Evolutionary conservation across 2,113 vertebrate genomes (phyloP).

Genomic region (Sisor rabdophorus): DNA sequence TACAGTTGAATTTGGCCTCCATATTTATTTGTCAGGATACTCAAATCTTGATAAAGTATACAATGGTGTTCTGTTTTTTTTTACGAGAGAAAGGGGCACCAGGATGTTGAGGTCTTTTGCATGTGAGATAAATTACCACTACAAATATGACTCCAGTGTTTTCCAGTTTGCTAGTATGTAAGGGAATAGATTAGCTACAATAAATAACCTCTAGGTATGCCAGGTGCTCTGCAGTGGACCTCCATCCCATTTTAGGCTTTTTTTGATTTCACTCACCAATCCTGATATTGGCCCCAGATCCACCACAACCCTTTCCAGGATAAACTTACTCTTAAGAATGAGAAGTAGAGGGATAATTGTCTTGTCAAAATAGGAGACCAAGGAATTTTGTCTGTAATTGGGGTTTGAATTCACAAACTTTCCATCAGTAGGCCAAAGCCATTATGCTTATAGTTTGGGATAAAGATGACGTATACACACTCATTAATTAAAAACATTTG

Average conservation of each 20-base stretch:
- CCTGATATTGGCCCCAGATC: neutral
- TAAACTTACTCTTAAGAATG: neutral
- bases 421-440: neutral
- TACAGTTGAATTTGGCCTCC: conserved; percentile 10
- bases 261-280: neutral
- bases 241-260: neutral
- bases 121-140: no score
- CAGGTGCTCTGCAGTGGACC: neutral
- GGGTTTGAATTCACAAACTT: neutral
- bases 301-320: neutral
- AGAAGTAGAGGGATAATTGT: neutral
- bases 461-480: neutral
- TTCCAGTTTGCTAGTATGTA: neutral
- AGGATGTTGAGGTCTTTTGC: neutral
- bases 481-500: neutral
- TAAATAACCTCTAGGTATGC: neutral
- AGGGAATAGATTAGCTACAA: neutral
- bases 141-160: no score
- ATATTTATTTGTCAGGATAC: conserved; percentile 8
- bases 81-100: neutral
- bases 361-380: neutral
- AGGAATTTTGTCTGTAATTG: neutral
- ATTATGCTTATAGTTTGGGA: neutral
- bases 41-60: neutral
- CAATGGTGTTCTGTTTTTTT: neutral